Evolutionary conservation across 2,888 invertebrate species (phyloP).

Genomic region (Acleris laterana): DNA sequence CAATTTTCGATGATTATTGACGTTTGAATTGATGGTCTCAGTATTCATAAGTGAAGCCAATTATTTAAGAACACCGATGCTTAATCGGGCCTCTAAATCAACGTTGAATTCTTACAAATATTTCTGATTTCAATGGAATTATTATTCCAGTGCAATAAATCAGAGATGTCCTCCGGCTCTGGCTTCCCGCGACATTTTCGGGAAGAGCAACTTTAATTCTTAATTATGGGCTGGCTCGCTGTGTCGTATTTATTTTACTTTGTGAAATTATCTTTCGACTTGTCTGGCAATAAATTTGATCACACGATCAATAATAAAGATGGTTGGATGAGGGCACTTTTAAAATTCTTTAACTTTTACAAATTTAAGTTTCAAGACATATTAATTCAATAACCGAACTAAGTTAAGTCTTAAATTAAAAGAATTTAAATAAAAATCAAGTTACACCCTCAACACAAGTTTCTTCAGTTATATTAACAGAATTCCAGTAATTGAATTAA

Average conservation of each 20-base stretch:
- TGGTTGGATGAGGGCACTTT: slow-evolving; percentile 36
- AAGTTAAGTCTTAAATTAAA: not conserved
- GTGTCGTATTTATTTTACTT: slow-evolving; percentile 72
- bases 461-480: too few relatives aligned
- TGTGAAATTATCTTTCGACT: slow-evolving; percentile 62
- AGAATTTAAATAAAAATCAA: too few relatives aligned
- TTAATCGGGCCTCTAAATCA: slow-evolving; percentile 59
- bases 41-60: slow-evolving; percentile 38
- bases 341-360: not conserved
- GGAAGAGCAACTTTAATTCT: slow-evolving; percentile 74
- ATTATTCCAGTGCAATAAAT: slow-evolving; percentile 69
- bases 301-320: slow-evolving; percentile 69
- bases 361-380: not conserved
- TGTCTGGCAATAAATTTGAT: slow-evolving; percentile 62
- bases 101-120: slow-evolving; percentile 60
- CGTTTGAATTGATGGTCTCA: slow-evolving; percentile 17
- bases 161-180: slow-evolving; percentile 57
- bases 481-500: too few relatives aligned
- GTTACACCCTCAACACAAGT: too few relatives aligned
- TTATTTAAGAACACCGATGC: slow-evolving; percentile 49
- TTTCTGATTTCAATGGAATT: slow-evolving; percentile 70
- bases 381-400: not conserved
- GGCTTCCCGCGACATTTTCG: slow-evolving; percentile 67
- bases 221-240: slow-evolving; percentile 71
- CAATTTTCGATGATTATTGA: slow-evolving; percentile 24